Evolutionary conservation across 2,888 invertebrate genomes (phyloP).

Genomic region (Hydriomena furcata): DNA sequence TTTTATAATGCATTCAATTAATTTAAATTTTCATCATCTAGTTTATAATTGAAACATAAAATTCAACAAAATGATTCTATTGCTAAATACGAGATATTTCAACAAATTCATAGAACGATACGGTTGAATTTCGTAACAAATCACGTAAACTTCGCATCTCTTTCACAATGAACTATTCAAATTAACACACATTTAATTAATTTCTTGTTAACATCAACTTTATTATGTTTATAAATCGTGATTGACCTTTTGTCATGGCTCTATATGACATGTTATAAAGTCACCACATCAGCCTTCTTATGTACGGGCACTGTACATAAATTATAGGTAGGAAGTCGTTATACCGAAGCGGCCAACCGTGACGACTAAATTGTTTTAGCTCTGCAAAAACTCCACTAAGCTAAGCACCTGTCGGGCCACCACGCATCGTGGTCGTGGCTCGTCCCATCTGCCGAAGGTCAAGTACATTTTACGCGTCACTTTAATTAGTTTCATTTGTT

Average conservation of each 20-base stretch:
- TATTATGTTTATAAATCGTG: constrained; percentile 1
- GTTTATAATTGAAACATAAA: too few relatives aligned
- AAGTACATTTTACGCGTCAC: not conserved
- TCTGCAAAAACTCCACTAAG: constrained; percentile 15
- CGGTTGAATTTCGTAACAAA: constrained; percentile 6
- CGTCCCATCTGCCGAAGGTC: constrained; percentile 13
- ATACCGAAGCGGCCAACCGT: constrained; percentile 20
- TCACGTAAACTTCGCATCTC: not conserved
- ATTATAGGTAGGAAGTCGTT: constrained; percentile 23
- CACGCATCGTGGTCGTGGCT: not conserved
- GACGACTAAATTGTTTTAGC: constrained; percentile 23
- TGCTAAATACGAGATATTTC: too few relatives aligned
- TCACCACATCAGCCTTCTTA: constrained; percentile 1
- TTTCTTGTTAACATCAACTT: constrained; percentile 10
- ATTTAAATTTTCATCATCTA: too few relatives aligned
- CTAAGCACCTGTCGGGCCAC: constrained; percentile 16
- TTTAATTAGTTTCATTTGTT: not conserved
- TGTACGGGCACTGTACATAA: constrained; percentile 11
- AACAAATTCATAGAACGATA: constrained; percentile 3
- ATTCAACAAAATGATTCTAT: too few relatives aligned
- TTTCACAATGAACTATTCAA: constrained; percentile 10
- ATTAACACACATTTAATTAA: constrained; percentile 4
- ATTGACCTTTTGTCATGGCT: constrained; percentile 2
- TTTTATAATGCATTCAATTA: too few relatives aligned
- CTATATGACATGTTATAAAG: not conserved